Evolutionary conservation across 1,140 invertebrate genomes (phyloP).

Genomic region (Halesus radiatus): DNA sequence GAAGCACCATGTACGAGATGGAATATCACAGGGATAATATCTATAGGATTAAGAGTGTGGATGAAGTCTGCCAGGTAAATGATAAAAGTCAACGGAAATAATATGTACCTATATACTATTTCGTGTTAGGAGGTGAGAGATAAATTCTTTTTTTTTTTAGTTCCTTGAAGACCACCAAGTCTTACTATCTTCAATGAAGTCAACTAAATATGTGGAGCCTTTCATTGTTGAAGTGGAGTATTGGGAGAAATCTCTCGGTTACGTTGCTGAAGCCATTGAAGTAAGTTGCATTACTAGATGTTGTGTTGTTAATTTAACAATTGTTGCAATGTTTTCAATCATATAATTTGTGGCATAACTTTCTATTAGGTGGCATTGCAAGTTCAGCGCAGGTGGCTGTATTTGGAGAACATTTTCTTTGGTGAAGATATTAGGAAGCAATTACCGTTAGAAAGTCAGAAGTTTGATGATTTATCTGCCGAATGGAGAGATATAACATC

Average conservation of each 20-base stretch:
- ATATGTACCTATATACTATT: no score
- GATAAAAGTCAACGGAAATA: no score
- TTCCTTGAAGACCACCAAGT: conserved; percentile 82
- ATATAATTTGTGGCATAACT: no score
- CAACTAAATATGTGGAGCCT: conserved; percentile 87
- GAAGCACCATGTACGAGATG: conserved; percentile 79
- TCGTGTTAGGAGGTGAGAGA: no score
- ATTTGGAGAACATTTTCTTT: conserved; percentile 88
- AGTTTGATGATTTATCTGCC: conserved; percentile 80
- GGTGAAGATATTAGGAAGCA: conserved; percentile 89
- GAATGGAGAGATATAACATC: conserved; percentile 82
- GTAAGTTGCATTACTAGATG: conserved; percentile 55
- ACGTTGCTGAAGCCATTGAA: conserved; percentile 84
- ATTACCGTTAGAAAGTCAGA: conserved; percentile 81
- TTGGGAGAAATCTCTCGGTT: conserved; percentile 86
- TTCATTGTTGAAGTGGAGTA: conserved; percentile 84
- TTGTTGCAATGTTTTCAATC: no score
- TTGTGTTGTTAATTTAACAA: neutral
- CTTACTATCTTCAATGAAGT: conserved; percentile 85
- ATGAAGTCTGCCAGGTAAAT: conserved; percentile 77
- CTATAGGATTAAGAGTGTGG: conserved; percentile 75
- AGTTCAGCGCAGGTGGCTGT: conserved; percentile 86
- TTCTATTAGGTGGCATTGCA: conserved; percentile 71
- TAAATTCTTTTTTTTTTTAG: conserved; percentile 49
- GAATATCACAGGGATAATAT: conserved; percentile 78